Percentiles rank a stretch among this genome's conserved stretches.
These are phyloP conservation scores for Dolichomitus sp. DNA, from an alignment of 2,888 invertebrate species.

Conservation along the genomic window DNA sequence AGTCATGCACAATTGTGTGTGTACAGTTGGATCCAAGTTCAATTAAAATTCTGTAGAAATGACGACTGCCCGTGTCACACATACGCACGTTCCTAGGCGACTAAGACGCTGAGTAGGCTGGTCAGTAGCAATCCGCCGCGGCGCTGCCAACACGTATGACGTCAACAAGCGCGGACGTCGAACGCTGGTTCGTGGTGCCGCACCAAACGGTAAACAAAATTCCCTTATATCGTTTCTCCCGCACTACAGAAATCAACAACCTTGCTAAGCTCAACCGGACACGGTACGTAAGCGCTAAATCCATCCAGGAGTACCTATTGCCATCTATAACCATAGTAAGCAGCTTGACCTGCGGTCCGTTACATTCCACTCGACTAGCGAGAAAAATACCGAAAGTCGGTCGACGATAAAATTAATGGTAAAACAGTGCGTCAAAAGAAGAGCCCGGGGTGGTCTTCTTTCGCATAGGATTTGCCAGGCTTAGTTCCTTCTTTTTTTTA, in stretches of 20 bases:
- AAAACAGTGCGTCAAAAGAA: neutral
- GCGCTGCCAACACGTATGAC: conserved; percentile 10
- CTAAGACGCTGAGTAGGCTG: neutral
- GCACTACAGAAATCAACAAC: neutral
- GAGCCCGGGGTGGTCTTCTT: neutral
- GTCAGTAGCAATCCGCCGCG: neutral
- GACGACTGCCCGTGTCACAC: too few species aligned
- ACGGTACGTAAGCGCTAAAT: conserved; percentile 11
- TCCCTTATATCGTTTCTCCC: conserved; percentile 12
- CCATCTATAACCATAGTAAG: neutral
- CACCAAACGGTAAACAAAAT: conserved; percentile 32
- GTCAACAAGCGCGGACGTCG: conserved; percentile 6
- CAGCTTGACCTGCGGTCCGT: conserved; percentile 10
- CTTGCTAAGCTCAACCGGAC: neutral
- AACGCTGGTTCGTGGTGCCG: neutral
- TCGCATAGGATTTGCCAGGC: neutral
- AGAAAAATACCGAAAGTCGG: conserved; percentile 33
- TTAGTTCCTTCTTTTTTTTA: conserved; percentile 1
- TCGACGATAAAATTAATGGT: conserved; percentile 13
- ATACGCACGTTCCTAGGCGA: neutral
- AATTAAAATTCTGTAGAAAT: too few species aligned
- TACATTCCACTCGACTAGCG: conserved; percentile 29
- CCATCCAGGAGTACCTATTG: neutral
- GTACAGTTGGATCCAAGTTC: too few species aligned
- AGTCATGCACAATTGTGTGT: too few species aligned